Base-by-base conservation (phyloP, 2,797 vertebrate species). In the Silurus aristotelis region DNA sequence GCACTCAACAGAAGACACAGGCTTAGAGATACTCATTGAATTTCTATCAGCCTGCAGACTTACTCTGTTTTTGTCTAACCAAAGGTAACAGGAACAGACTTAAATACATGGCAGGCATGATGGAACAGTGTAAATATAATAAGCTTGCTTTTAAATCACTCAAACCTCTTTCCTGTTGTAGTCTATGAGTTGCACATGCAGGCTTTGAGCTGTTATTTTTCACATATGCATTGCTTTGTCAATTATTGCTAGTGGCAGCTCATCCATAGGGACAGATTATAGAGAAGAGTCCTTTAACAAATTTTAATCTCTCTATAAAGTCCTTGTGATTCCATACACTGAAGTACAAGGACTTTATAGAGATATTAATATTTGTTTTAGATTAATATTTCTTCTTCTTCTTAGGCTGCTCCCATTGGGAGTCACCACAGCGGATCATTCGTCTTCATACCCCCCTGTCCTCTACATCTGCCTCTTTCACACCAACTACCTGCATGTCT, bases 21-120 rank as follows among this genome's bases (percentile, higher is more conserved):
- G 22, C 77, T 19, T 38, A 31, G 31, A 63, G n/a, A 64, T 31
- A 38, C 61, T 76, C 84, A 58, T 64, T 73, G 84, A 17, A 75
- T 72, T 85, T 48, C 61, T 82, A 70, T 75, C 19, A 8, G 60
- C 46, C 31, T 55, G 61, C 70, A 66, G 61, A 38, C 70, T 55
- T 72, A 15, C 46, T 70, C 9, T 67, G 58, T 75, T 85, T 75
- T 82, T 48, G 48, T 56, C 27, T 73, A 72, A 9, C 25, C 60
- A 56, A 43, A n/a, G 20, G 31, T 73, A 61, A 81, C 58, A 80
- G 31, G 22, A 78, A 84, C 46, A 60, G 46, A 52, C 46, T 73
- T 10, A 25, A 17, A 75, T 55, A 27, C 52, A 0, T 9, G 12
- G 17, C 15, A 17, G 20, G 20, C 31, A 72, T 85, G 31, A 31